A percentile compares a stretch with the other conserved stretches of the same genome.
These are phyloP conservation scores for Troides oblongomaculatus DNA, from an alignment of 2,888 invertebrate species.

Conservation along the genomic window DNA sequence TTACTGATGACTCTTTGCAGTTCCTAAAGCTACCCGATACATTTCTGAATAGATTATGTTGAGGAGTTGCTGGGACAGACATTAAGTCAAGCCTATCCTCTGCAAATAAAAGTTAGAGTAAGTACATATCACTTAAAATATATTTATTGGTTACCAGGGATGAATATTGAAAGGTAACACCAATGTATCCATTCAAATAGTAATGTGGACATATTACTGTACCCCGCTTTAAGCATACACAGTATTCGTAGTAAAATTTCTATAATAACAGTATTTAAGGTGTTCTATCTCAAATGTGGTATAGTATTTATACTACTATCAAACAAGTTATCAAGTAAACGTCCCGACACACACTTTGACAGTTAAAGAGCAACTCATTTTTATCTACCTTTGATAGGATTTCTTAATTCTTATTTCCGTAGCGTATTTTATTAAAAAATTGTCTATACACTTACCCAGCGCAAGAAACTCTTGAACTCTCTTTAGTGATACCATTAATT, in stretches of 20 bases:
- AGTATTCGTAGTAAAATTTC: too few species aligned
- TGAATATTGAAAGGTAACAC: not conserved
- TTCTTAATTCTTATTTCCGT: not conserved
- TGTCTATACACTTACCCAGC: slow-evolving; percentile 48
- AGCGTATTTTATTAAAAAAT: not conserved
- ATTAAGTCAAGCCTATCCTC: slow-evolving; percentile 62
- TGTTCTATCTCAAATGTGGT: too few species aligned
- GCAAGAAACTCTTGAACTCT: slow-evolving; percentile 65
- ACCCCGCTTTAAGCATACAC: too few species aligned
- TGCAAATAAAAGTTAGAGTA: slow-evolving; percentile 42
- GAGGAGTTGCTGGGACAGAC: slow-evolving; percentile 31
- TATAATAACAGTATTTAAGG: too few species aligned
- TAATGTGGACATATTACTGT: too few species aligned
- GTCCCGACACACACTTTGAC: too few species aligned
- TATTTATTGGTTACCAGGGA: not conserved
- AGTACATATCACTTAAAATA: not conserved
- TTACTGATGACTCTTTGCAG: slow-evolving; percentile 41
- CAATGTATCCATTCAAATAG: too few species aligned
- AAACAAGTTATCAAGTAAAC: too few species aligned
- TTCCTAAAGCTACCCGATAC: slow-evolving; percentile 42
- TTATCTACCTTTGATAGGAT: not conserved
- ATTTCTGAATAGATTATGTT: slow-evolving; percentile 54
- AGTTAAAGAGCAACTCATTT: not conserved
- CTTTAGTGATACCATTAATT: slow-evolving; percentile 71
- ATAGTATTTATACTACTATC: too few species aligned